Evolutionary conservation across 2,113 vertebrate genomes (phyloP).

Genomic region (Paramormyrops kingsleyae): DNA sequence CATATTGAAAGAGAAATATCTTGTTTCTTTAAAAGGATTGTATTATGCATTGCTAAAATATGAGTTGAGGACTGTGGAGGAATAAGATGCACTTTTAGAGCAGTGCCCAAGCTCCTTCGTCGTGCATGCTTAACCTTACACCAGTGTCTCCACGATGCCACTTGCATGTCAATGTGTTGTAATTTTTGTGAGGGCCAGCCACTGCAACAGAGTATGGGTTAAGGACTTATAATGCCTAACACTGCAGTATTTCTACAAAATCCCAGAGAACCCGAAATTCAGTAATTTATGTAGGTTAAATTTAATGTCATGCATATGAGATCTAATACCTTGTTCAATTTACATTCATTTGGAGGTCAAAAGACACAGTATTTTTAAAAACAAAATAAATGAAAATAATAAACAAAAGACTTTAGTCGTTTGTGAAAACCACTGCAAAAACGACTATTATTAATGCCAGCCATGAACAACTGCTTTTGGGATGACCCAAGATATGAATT

Average conservation of each 20-base stretch:
- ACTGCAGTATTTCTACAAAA: neutral
- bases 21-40: neutral
- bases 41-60: neutral
- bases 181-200: conserved; percentile 47
- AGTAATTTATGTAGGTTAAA: neutral
- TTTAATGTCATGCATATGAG: neutral
- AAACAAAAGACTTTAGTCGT: neutral
- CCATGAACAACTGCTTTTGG: neutral
- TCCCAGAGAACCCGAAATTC: neutral
- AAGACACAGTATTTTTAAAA: neutral
- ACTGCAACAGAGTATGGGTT: neutral
- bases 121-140: conserved; percentile 66
- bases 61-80: neutral
- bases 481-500: neutral
- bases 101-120: conserved; percentile 57
- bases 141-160: conserved; percentile 52
- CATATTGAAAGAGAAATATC: neutral
- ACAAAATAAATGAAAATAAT: neutral
- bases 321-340: neutral
- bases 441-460: neutral
- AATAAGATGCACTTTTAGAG: conserved; percentile 37
- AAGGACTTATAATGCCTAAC: neutral
- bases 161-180: conserved; percentile 63
- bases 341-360: neutral
- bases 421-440: neutral